These are phyloP conservation scores for Macaria notata DNA, from an alignment of 2,888 invertebrate genomes.

Conservation along the genomic window DNA sequence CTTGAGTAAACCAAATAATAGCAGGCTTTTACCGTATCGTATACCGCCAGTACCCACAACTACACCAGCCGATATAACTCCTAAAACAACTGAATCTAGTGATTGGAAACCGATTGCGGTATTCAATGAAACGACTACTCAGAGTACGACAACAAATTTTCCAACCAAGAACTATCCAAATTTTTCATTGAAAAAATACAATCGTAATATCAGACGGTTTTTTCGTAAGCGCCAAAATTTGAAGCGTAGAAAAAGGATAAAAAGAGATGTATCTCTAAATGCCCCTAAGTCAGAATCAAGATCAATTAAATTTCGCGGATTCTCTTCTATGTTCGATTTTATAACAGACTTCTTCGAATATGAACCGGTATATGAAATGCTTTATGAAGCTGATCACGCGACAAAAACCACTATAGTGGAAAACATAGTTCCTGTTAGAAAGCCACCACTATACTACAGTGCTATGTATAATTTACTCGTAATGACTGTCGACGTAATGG, in stretches of 20 bases:
- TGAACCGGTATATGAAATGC: conserved; percentile 42
- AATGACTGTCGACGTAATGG: conserved; percentile 59
- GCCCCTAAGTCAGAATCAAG: not conserved
- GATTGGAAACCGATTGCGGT: conserved; percentile 70
- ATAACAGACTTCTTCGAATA: conserved; percentile 40
- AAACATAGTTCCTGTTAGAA: conserved; percentile 27
- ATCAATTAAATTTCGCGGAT: conserved; percentile 35
- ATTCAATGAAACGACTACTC: conserved; percentile 42
- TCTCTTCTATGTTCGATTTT: conserved; percentile 45
- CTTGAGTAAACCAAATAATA: conserved; percentile 54
- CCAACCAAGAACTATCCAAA: not conserved
- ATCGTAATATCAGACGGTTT: conserved; percentile 28
- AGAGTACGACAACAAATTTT: conserved; percentile 32
- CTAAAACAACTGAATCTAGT: conserved; percentile 39
- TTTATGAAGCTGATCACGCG: conserved; percentile 47
- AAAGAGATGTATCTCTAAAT: conserved; percentile 22
- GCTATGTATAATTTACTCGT: conserved; percentile 58
- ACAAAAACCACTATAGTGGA: conserved; percentile 51
- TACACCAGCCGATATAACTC: conserved; percentile 32
- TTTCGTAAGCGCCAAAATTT: conserved; percentile 42
- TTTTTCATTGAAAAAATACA: conserved; percentile 22
- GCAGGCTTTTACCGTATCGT: conserved; percentile 54
- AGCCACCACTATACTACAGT: conserved; percentile 56
- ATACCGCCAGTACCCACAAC: conserved; percentile 41
- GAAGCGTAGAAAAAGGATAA: conserved; percentile 47